Conservation (phyloP, 2,888 invertebrate species). For the Coremacera marginata region DNA sequence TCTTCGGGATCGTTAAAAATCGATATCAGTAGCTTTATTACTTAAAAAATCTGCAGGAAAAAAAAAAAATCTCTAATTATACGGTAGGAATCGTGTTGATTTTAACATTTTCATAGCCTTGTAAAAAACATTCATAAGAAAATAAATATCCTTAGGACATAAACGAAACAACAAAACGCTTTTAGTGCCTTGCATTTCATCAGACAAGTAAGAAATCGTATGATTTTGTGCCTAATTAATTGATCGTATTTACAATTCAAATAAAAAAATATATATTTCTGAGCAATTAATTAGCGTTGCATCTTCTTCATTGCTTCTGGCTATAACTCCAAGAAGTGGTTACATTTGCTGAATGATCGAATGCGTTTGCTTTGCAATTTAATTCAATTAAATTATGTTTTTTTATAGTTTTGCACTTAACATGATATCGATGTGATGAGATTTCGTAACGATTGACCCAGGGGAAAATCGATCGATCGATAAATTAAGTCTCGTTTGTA, state of each 20-base stretch:
- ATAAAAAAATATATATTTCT: not conserved
- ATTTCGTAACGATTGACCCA: conserved; percentile 10
- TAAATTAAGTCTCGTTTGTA: not conserved
- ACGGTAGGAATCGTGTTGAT: too few relatives aligned
- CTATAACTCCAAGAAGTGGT: not conserved
- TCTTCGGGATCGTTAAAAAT: too few relatives aligned
- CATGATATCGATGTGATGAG: conserved; percentile 16
- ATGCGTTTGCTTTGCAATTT: conserved; percentile 28
- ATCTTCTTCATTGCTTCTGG: not conserved
- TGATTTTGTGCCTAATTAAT: conserved; percentile 20
- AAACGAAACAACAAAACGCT: not conserved
- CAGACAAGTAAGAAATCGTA: not conserved
- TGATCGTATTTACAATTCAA: not conserved
- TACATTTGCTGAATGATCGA: not conserved
- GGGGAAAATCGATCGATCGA: not conserved
- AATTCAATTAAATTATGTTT: conserved; percentile 33
- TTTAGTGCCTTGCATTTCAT: not conserved
- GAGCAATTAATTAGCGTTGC: conserved; percentile 18
- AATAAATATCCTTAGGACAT: conserved; percentile 12
- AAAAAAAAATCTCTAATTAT: too few relatives aligned
- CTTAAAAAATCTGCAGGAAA: too few relatives aligned
- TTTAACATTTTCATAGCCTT: too few relatives aligned
- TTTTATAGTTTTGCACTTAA: conserved; percentile 25
- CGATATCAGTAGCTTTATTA: too few relatives aligned
- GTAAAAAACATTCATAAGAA: not conserved